Conservation (phyloP, 2,797 vertebrate species). For the Pteronotus mesoamericanus region DNA sequence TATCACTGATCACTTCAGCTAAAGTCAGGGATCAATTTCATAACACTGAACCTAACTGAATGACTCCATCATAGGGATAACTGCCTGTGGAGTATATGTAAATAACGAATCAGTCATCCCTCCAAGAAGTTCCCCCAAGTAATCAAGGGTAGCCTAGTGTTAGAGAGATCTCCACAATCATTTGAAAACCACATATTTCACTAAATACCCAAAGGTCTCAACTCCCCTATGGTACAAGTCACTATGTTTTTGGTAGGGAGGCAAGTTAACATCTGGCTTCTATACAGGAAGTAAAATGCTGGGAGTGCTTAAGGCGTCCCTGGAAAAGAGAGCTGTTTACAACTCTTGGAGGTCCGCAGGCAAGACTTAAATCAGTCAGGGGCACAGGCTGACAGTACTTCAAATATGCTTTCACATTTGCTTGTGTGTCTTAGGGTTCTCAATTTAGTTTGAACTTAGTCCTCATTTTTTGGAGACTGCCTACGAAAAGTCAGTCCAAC, state of each 20-base stretch:
- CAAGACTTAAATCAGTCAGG: neutral
- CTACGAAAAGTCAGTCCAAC: neutral
- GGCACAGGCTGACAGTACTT: neutral
- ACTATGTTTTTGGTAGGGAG: neutral
- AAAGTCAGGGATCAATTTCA: neutral
- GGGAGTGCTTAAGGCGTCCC: neutral
- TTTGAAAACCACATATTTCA: neutral
- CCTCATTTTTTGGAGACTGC: neutral
- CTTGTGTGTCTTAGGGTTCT: neutral
- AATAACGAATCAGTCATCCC: neutral
- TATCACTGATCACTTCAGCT: neutral
- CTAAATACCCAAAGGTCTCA: neutral
- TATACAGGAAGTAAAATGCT: neutral
- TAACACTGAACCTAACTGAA: neutral
- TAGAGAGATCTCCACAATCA: neutral
- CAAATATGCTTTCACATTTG: neutral
- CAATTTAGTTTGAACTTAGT: neutral
- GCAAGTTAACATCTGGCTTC: neutral
- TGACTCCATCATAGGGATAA: neutral
- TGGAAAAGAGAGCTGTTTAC: neutral
- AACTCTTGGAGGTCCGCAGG: neutral
- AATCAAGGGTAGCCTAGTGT: conserved; percentile 5
- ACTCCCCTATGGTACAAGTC: neutral
- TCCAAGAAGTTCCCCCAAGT: neutral
- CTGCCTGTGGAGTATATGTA: neutral